A percentile compares a stretch with the other conserved stretches of the same genome.
These are phyloP conservation scores for Monopis laevigella DNA, from an alignment of 2,888 invertebrate species.

Conservation along the genomic window DNA sequence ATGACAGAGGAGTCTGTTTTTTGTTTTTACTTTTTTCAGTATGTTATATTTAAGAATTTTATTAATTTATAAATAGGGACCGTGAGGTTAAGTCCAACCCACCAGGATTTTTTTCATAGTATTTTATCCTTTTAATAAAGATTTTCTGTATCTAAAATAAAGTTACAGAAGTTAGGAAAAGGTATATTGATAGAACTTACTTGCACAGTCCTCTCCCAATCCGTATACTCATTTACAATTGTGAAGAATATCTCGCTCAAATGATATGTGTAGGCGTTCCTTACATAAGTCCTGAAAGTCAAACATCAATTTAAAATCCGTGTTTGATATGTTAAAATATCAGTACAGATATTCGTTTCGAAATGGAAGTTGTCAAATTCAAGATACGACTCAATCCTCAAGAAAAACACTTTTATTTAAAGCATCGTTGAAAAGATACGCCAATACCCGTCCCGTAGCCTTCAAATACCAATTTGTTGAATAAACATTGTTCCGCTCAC, in stretches of 20 bases:
- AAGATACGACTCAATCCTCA: slow-evolving; percentile 11
- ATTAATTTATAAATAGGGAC: no score
- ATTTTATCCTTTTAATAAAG: no score
- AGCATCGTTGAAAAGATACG: slow-evolving; percentile 11
- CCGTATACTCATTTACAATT: slow-evolving; percentile 96
- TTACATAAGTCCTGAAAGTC: slow-evolving; percentile 81
- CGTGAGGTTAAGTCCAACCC: no score
- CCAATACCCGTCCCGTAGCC: slow-evolving; percentile 5
- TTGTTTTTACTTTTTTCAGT: no score
- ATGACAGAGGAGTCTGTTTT: no score
- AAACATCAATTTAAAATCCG: background rate
- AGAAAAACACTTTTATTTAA: slow-evolving; percentile 12
- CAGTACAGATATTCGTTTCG: background rate
- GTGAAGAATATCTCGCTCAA: slow-evolving; percentile 97
- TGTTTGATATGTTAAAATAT: background rate
- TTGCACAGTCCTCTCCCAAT: slow-evolving; percentile 91
- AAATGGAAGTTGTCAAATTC: background rate
- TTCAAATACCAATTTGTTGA: slow-evolving; percentile 38
- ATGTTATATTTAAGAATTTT: no score
- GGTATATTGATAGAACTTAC: slow-evolving; percentile 32
- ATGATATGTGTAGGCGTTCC: slow-evolving; percentile 96
- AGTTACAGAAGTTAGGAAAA: no score
- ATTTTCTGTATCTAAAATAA: no score
- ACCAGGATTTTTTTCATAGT: no score
- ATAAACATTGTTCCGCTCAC: slow-evolving; percentile 48